Evolutionary conservation across 2,888 invertebrate genomes (phyloP).

Genomic region (Teleiodes luculella): DNA sequence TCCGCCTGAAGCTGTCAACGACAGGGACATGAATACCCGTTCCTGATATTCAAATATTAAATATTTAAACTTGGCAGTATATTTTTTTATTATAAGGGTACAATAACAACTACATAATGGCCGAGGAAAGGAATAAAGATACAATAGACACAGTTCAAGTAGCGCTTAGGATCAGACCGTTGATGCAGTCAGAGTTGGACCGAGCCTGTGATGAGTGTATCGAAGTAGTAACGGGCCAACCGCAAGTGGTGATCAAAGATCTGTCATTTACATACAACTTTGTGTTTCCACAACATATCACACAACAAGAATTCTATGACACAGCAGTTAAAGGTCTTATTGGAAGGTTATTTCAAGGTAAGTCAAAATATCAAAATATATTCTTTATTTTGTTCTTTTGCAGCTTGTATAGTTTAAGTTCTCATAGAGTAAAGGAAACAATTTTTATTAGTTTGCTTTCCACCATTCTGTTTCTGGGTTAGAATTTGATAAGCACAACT

Average conservation of each 20-base stretch:
- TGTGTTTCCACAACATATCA: constrained; percentile 85
- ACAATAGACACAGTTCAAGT: constrained; percentile 83
- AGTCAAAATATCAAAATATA: constrained; percentile 10
- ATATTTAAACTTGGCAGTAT: background rate
- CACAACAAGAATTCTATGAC: constrained; percentile 86
- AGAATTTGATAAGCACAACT: too few species aligned
- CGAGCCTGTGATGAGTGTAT: constrained; percentile 88
- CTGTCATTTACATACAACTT: constrained; percentile 90
- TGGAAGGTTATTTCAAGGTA: constrained; percentile 87
- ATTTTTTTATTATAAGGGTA: background rate
- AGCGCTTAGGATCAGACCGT: constrained; percentile 89
- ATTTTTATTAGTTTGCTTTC: too few species aligned
- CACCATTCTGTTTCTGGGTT: too few species aligned
- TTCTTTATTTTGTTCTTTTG: too few species aligned
- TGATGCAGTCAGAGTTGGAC: constrained; percentile 84
- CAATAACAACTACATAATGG: constrained; percentile 43
- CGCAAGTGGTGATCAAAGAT: constrained; percentile 85
- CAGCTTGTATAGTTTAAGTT: too few species aligned
- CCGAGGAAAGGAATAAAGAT: constrained; percentile 51
- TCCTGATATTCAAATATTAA: background rate
- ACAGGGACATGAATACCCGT: constrained; percentile 19
- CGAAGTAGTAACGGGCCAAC: constrained; percentile 79
- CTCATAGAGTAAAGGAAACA: too few species aligned
- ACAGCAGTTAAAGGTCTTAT: constrained; percentile 85
- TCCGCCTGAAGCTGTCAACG: constrained; percentile 14